These are phyloP conservation scores for Saguinus midas DNA, from an alignment of 2,113 vertebrate species.

Conservation along the genomic window DNA sequence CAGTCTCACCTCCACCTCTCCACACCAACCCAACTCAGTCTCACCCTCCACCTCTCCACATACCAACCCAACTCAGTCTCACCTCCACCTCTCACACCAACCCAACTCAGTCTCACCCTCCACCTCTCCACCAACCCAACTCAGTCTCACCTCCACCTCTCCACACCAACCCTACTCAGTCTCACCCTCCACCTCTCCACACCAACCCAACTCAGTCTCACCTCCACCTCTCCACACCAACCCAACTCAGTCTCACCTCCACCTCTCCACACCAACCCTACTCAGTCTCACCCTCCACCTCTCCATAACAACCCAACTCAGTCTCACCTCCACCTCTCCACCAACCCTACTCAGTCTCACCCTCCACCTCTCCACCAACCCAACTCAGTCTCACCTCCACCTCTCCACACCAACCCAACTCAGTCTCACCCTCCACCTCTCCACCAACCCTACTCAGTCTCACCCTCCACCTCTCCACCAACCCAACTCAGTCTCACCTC, in stretches of 20 bases:
- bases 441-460: too few species aligned
- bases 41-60: not conserved
- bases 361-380: too few species aligned
- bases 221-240: not conserved
- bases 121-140: too few species aligned
- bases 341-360: too few species aligned
- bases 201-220: not conserved
- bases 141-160: not conserved
- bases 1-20: not conserved
- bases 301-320: not conserved
- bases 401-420: too few species aligned
- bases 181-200: not conserved
- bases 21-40: not conserved
- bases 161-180: not conserved
- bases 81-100: not conserved
- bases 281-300: not conserved
- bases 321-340: not conserved
- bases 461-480: too few species aligned
- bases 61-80: too few species aligned
- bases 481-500: too few species aligned
- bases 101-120: not conserved
- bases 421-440: too few species aligned
- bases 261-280: too few species aligned
- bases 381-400: too few species aligned
- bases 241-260: not conserved